Evolutionary conservation across 2,113 vertebrate species (phyloP).

Genomic region (Hoplias malabaricus): DNA sequence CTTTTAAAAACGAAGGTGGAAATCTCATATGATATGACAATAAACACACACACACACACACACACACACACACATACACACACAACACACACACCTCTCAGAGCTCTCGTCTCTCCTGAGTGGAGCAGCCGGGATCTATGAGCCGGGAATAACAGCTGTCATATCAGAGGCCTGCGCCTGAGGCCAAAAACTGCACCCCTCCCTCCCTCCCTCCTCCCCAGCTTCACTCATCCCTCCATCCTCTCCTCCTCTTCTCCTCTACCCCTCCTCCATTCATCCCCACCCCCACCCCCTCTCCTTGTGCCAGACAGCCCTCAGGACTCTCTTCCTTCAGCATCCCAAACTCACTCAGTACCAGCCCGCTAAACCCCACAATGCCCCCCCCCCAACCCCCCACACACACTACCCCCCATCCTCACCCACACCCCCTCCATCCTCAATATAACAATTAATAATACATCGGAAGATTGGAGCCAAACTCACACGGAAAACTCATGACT

Average conservation of each 20-base stretch:
- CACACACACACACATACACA: conserved; percentile 1
- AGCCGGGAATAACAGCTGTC: conserved; percentile 47
- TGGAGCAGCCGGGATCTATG: conserved; percentile 32
- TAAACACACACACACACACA: background rate
- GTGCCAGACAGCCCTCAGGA: conserved; percentile 53
- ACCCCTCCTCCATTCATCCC: background rate
- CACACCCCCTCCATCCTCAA: conserved; percentile 21
- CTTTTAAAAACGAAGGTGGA: background rate
- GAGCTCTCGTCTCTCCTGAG: conserved; percentile 15
- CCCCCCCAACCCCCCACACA: background rate
- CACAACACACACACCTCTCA: conserved; percentile 11
- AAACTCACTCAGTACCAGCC: conserved; percentile 7
- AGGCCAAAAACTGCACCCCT: conserved; percentile 15
- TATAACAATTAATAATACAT: conserved; percentile 59
- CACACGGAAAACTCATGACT: conserved; percentile 28
- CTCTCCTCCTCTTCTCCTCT: background rate
- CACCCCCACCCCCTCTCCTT: conserved; percentile 11
- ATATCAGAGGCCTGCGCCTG: conserved; percentile 50
- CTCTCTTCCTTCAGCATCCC: conserved; percentile 30
- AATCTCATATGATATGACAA: background rate
- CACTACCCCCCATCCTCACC: conserved; percentile 16
- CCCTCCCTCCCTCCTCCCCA: conserved; percentile 25
- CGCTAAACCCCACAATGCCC: too few relatives aligned
- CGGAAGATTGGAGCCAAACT: conserved; percentile 46
- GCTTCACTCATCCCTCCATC: background rate